Conservation (phyloP, 2,797 vertebrate species). For the Hippocampus kuda region DNA sequence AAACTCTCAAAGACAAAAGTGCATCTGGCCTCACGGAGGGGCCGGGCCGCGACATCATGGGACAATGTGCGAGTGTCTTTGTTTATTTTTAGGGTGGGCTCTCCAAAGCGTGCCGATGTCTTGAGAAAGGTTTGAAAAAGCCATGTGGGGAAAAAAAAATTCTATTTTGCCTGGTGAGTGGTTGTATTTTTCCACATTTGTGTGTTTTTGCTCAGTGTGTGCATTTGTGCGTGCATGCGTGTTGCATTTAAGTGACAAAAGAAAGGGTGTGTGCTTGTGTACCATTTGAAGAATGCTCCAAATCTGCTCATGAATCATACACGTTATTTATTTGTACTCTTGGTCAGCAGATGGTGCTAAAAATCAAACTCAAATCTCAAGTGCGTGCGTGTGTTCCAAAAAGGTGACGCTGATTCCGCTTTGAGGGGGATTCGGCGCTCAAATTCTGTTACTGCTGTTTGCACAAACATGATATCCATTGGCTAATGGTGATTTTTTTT, state of each 20-base stretch:
- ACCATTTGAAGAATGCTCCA: constrained; percentile 28
- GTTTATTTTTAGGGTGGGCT: constrained; percentile 31
- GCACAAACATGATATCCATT: constrained; percentile 32
- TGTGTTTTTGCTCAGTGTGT: constrained; percentile 41
- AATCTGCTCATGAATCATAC: constrained; percentile 24
- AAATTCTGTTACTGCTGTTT: constrained; percentile 53
- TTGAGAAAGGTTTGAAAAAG: constrained; percentile 65
- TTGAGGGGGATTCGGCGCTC: constrained; percentile 20
- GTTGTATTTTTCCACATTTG: constrained; percentile 66
- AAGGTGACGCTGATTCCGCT: constrained; percentile 5
- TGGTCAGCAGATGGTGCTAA: constrained; percentile 62
- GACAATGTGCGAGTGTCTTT: neutral
- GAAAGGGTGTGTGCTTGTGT: constrained; percentile 24
- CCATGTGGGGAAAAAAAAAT: constrained; percentile 62
- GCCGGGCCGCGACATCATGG: neutral
- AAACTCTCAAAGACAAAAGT: constrained; percentile 1
- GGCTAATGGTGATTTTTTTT: constrained; percentile 24
- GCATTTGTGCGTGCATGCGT: constrained; percentile 22
- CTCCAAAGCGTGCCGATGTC: constrained; percentile 34
- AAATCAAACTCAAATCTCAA: constrained; percentile 33
- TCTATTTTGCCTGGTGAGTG: constrained; percentile 78
- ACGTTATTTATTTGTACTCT: constrained; percentile 21
- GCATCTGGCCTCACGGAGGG: neutral
- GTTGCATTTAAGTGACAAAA: neutral
- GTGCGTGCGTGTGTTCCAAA: constrained; percentile 1